Conservation (phyloP, 2,113 vertebrate species). For the Pelusios castaneus region DNA sequence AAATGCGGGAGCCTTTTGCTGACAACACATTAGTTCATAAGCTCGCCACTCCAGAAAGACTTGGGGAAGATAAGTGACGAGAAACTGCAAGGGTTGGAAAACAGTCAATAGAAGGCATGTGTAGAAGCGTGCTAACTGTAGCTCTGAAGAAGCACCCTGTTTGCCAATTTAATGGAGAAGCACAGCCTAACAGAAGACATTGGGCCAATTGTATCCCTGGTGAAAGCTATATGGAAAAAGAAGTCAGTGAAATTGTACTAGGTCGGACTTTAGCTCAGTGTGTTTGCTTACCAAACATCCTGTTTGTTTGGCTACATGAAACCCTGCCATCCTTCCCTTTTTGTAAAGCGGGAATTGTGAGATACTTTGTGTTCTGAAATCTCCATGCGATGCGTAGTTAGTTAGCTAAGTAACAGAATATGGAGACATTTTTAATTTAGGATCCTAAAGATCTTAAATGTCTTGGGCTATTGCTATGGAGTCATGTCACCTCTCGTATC, state of each 20-base stretch:
- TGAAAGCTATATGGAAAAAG: neutral
- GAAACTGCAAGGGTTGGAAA: neutral
- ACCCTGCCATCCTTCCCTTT: neutral
- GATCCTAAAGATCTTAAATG: neutral
- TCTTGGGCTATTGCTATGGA: neutral
- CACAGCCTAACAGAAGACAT: neutral
- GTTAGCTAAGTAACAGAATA: neutral
- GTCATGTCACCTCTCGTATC: neutral
- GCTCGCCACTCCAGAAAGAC: neutral
- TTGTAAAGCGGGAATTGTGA: neutral
- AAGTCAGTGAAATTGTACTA: neutral
- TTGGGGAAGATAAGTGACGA: accelerated
- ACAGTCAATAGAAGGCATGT: neutral
- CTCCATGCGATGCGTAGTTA: neutral
- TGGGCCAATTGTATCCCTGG: neutral
- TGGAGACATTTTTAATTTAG: neutral
- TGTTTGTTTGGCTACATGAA: neutral
- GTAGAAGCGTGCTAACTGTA: neutral
- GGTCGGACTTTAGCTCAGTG: neutral
- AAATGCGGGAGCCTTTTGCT: neutral
- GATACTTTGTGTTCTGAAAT: neutral
- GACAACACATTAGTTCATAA: neutral
- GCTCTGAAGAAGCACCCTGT: neutral
- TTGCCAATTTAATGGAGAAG: neutral
- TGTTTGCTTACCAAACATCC: neutral